Base-by-base conservation (phyloP, 2,888 invertebrate species). In the Eretmocerus hayati region DNA sequence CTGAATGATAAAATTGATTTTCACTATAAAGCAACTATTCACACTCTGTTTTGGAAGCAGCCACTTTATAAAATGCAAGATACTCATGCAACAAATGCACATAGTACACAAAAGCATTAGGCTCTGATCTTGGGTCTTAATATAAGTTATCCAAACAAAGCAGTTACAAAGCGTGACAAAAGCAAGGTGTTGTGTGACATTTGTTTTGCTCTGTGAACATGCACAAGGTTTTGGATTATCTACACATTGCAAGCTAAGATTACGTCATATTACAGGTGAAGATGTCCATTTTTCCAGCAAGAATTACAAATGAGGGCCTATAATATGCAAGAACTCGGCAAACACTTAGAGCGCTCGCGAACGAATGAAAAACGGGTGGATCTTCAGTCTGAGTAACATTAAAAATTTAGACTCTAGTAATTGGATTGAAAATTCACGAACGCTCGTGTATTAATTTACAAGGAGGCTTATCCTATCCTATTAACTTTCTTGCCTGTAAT, bases 81-180 rank as follows among this genome's bases (percentile, higher is more conserved):
- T 62, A 62, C 62, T 63, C 61, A 62, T 62, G 52, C 48, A 49
- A 53, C 48, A 56, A 60, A 55, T 49, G 56, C 50, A 57, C 55
- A 54, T 60, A 60, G 54, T 56, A 59, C 52, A 60, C 62, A 59
- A 56, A 59, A 63, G 59, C 18, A 48, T 48, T 52, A 48, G 50
- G 48, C 41, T 37, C 42, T 4, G 48, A 48, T 30, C 44, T 50
- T 55, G 48, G 54, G 58, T 51, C 60, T 65, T 68, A 64, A 68
- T 69, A 70, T 70, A 69, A 70, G 62, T 63, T 67, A 64, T 56
- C 22, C 43, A 53, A 54, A 68, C 65, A 69, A 70, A 62, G 65
- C 60, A 60, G 53, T 53, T 62, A 62, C 56, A 44, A 54, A 62
- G 62, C 66, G 60, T 66, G 62, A 59, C 62, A 61, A 54, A 60